Evolutionary conservation across 2,797 vertebrate species (phyloP).

Genomic region (Peromyscus attwateri): DNA sequence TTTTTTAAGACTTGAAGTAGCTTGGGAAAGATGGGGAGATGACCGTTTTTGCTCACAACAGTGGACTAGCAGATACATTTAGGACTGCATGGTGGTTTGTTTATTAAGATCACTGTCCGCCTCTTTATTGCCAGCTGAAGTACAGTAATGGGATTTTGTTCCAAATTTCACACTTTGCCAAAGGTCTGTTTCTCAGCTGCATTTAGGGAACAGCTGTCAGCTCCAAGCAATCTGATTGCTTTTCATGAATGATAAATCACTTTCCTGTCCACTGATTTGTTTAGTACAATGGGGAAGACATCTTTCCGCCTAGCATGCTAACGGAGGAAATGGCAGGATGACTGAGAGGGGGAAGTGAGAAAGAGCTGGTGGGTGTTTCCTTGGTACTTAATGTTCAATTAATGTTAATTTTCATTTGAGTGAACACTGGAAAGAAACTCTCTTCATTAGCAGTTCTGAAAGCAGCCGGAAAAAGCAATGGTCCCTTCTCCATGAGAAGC

Average conservation of each 20-base stretch:
- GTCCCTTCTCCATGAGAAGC: not conserved
- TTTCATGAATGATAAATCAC: conserved; percentile 84
- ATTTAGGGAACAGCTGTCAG: conserved; percentile 84
- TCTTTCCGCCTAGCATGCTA: conserved; percentile 42
- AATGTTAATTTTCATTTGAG: conserved; percentile 45
- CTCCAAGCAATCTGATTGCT: conserved; percentile 80
- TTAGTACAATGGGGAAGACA: conserved; percentile 73
- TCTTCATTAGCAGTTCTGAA: conserved; percentile 52
- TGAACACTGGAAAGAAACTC: conserved; percentile 40
- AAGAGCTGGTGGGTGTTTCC: conserved; percentile 47
- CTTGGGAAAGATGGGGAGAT: conserved; percentile 16
- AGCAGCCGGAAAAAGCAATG: not conserved
- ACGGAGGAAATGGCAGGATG: conserved; percentile 26
- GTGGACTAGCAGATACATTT: conserved; percentile 48
- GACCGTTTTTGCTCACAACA: conserved; percentile 51
- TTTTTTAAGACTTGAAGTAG: not conserved
- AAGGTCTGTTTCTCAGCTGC: conserved; percentile 83
- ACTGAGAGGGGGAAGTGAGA: not conserved
- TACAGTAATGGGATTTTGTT: conserved; percentile 78
- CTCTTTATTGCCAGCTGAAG: conserved; percentile 76
- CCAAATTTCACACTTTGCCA: conserved; percentile 80
- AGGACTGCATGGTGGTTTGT: conserved; percentile 65
- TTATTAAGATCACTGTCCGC: conserved; percentile 75
- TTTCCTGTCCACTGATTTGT: conserved; percentile 75
- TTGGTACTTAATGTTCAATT: conserved; percentile 63